Percentiles rank a stretch among this genome's conserved stretches.
Conservation (phyloP, 2,888 invertebrate genomes). For the Aquatica leii region DNA sequence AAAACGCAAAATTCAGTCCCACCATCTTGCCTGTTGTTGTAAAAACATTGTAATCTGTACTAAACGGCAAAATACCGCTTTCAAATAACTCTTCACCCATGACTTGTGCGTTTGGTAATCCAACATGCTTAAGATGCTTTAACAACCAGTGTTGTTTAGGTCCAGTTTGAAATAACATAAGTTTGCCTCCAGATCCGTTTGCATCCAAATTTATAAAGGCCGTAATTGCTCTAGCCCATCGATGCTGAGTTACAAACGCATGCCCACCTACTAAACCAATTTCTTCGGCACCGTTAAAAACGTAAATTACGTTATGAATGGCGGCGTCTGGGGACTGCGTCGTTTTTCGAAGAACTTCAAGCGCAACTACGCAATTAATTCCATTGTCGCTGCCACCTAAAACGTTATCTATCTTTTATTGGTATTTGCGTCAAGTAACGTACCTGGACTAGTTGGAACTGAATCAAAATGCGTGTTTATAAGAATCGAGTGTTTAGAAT, state of each 20-base stretch:
- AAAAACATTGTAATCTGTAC: constrained; percentile 83
- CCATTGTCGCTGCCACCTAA: constrained; percentile 88
- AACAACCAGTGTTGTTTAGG: constrained; percentile 76
- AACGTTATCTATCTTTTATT: constrained; percentile 29
- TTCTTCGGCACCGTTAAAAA: constrained; percentile 81
- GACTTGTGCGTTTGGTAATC: constrained; percentile 68
- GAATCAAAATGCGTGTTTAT: constrained; percentile 94
- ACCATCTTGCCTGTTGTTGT: constrained; percentile 73
- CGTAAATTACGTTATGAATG: constrained; percentile 69
- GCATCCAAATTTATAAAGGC: constrained; percentile 92
- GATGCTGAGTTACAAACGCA: constrained; percentile 75
- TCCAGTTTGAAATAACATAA: constrained; percentile 88
- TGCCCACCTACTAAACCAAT: constrained; percentile 69
- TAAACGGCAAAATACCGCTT: constrained; percentile 73
- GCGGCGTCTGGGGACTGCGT: constrained; percentile 60
- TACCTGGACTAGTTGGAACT: constrained; percentile 86
- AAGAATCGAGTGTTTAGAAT: constrained; percentile 69
- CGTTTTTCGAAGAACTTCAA: constrained; percentile 70
- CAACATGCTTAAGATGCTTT: constrained; percentile 62
- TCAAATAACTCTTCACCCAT: constrained; percentile 72
- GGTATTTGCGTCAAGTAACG: constrained; percentile 26
- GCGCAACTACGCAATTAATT: constrained; percentile 76
- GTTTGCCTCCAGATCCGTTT: constrained; percentile 90
- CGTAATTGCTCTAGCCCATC: constrained; percentile 74
- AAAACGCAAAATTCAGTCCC: constrained; percentile 72